Conservation (phyloP, 2,888 invertebrate genomes). For the Chymomyza procnemis region DNA sequence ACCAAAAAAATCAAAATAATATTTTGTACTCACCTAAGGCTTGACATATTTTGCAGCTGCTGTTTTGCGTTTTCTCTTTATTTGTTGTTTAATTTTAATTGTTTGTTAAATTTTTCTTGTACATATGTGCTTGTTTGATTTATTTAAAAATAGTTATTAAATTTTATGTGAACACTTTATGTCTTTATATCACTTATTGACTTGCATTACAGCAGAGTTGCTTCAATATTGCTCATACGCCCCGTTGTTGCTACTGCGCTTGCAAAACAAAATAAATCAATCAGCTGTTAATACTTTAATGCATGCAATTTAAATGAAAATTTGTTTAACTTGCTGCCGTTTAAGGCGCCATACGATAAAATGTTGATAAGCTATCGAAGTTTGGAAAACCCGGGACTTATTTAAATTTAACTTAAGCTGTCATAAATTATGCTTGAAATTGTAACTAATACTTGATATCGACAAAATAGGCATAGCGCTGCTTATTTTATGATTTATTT, state of each 20-base stretch:
- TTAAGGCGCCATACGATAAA: background rate
- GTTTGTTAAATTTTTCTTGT: background rate
- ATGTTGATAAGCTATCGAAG: background rate
- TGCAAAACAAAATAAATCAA: background rate
- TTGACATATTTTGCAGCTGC: constrained; percentile 6
- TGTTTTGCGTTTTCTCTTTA: constrained; percentile 11
- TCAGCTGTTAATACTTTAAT: background rate
- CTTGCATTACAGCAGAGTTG: background rate
- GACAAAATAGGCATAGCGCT: too few relatives aligned
- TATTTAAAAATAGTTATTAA: constrained; percentile 54
- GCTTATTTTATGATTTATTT: constrained; percentile 3
- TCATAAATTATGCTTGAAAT: background rate
- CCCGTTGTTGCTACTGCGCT: background rate
- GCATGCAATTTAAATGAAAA: background rate
- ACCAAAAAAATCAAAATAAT: too few relatives aligned
- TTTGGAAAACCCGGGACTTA: background rate
- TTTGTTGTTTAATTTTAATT: too few relatives aligned
- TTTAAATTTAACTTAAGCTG: background rate
- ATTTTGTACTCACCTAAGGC: constrained; percentile 50
- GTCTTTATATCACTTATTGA: background rate
- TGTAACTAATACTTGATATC: background rate
- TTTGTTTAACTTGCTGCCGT: background rate
- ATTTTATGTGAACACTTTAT: constrained; percentile 35
- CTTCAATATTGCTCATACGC: background rate
- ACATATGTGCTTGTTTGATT: constrained; percentile 11